Conservation (phyloP, 92 coral and sea anemone genomes). For the Epizoanthus ramosus region DNA sequence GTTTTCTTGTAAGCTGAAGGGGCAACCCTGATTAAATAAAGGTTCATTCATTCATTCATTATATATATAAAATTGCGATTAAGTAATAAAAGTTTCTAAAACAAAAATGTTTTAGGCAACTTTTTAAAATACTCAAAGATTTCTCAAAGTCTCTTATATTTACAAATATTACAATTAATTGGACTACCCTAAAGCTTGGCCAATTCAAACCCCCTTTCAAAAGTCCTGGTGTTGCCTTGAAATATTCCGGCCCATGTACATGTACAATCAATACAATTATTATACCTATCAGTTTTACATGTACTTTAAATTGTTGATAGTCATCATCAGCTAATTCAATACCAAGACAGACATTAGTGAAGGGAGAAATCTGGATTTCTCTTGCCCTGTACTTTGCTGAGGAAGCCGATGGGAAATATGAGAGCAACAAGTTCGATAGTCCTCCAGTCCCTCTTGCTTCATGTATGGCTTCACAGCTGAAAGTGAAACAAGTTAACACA, state of each 20-base stretch:
- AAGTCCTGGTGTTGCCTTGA: too few relatives aligned
- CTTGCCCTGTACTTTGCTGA: slow-evolving; percentile 17
- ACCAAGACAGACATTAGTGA: slow-evolving; percentile 36
- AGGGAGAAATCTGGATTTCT: slow-evolving; percentile 26
- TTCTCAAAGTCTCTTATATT: too few relatives aligned
- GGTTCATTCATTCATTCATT: too few relatives aligned
- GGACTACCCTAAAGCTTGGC: too few relatives aligned
- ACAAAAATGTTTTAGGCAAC: too few relatives aligned
- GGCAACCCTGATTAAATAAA: too few relatives aligned
- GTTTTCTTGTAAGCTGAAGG: too few relatives aligned
- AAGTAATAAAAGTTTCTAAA: too few relatives aligned
- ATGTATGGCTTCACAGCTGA: slow-evolving; percentile 29
- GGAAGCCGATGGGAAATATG: slow-evolving; percentile 23
- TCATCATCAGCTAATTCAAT: slow-evolving; percentile 9
- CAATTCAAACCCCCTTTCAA: too few relatives aligned
- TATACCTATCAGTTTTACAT: slow-evolving; percentile 31
- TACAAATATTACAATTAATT: too few relatives aligned
- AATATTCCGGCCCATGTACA: not conserved
- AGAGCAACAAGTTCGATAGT: not conserved
- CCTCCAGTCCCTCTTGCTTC: slow-evolving; percentile 23
- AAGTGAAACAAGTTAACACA: not conserved
- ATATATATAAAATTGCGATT: too few relatives aligned
- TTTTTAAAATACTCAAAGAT: too few relatives aligned
- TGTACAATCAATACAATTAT: not conserved
- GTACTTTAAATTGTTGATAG: not conserved